Conservation (phyloP, 2,888 invertebrate species). For the Campaea margaritaria region DNA sequence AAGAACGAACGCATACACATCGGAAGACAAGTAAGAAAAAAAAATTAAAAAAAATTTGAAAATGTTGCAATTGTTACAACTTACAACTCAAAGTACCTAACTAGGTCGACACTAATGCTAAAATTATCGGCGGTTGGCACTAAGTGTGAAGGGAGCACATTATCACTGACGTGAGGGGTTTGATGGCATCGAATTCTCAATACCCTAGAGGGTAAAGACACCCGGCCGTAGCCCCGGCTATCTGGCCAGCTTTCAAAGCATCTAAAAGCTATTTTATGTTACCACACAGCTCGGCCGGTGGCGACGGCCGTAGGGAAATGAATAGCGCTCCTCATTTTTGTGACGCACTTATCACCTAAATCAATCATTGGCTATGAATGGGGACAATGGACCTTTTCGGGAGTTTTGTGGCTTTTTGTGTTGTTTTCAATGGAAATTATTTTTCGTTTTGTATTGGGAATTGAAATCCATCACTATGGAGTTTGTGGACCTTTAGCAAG, state of each 20-base stretch:
- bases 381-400: slow-evolving; percentile 38
- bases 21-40: too few relatives aligned
- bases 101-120: too few relatives aligned
- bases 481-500: too few relatives aligned
- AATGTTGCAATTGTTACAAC: too few relatives aligned
- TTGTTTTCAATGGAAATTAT: not conserved
- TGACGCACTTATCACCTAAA: slow-evolving; percentile 41
- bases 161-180: not conserved
- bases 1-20: too few relatives aligned
- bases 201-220: slow-evolving; percentile 28
- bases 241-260: slow-evolving; percentile 70
- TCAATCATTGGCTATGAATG: slow-evolving; percentile 43
- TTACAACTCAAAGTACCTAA: too few relatives aligned
- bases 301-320: slow-evolving; percentile 44
- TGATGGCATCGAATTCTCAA: slow-evolving; percentile 9
- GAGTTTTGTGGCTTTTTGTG: slow-evolving; percentile 26
- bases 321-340: slow-evolving; percentile 41
- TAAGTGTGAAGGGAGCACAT: slow-evolving; percentile 1
- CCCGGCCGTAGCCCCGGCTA: slow-evolving; percentile 27
- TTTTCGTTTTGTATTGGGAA: not conserved
- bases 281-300: slow-evolving; percentile 47
- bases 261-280: slow-evolving; percentile 81
- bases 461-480: too few relatives aligned
- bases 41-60: too few relatives aligned
- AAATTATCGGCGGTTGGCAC: not conserved